A percentile compares a stretch with the other conserved stretches of the same genome.
Conservation (phyloP, 2,888 invertebrate species). For the Oasisia sp. region DNA sequence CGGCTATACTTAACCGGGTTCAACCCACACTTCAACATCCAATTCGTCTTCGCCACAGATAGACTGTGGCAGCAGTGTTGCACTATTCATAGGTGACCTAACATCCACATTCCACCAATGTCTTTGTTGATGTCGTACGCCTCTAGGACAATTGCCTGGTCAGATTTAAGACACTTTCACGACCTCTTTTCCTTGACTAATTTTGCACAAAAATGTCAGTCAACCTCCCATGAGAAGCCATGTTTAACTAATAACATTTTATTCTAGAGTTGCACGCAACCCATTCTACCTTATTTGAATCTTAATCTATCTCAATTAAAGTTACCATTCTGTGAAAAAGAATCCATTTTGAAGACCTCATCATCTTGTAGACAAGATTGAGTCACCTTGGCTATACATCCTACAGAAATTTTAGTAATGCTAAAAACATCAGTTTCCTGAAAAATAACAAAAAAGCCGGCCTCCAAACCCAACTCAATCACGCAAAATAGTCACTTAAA, state of each 20-base stretch:
- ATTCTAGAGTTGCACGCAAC: no score
- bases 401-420: not conserved
- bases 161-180: not conserved
- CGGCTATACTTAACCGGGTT: not conserved
- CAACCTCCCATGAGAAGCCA: no score
- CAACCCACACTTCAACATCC: not conserved
- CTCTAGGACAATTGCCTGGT: not conserved
- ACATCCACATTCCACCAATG: not conserved
- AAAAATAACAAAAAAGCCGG: not conserved
- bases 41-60: not conserved
- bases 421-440: no score
- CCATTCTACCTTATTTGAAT: no score
- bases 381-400: not conserved
- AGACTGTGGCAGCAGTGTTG: not conserved
- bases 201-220: no score
- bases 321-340: no score
- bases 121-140: not conserved
- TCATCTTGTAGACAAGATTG: not conserved
- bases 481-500: not conserved
- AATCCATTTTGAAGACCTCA: not conserved
- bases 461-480: not conserved
- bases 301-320: no score
- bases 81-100: not conserved
- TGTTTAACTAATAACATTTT: no score
- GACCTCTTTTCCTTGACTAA: not conserved